phyloP scores from a whole-genome alignment of 1,140 invertebrate species.

The Mycetomoellerius zeteki region DNA sequence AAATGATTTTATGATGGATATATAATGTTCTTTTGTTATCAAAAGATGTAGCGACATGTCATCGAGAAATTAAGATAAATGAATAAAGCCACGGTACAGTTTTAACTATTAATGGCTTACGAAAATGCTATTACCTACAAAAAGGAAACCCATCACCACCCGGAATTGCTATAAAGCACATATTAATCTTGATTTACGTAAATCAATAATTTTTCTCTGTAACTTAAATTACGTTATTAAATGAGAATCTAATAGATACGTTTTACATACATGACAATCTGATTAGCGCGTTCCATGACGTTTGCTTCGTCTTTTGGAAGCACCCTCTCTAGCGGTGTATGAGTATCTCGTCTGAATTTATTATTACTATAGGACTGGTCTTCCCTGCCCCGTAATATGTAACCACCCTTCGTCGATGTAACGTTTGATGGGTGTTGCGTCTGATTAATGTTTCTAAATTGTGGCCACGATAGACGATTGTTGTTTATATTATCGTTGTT shows the following conservation, averaged over 20 bases:
- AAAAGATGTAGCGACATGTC: conserved; percentile 41
- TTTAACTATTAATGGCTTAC: conserved; percentile 70
- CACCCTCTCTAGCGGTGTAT: conserved; percentile 87
- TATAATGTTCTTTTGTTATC: background rate
- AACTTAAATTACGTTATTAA: conserved; percentile 75
- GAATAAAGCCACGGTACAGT: conserved; percentile 67
- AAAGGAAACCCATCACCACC: conserved; percentile 74
- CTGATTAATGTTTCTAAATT: conserved; percentile 87
- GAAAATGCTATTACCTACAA: conserved; percentile 73
- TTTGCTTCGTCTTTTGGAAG: conserved; percentile 91
- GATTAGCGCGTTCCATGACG: conserved; percentile 93
- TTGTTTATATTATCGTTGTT: conserved; percentile 86
- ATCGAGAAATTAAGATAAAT: conserved; percentile 38
- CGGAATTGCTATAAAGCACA: conserved; percentile 68
- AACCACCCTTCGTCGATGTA: conserved; percentile 82
- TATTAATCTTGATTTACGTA: conserved; percentile 67
- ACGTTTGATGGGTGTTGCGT: conserved; percentile 83
- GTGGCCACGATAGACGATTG: conserved; percentile 87
- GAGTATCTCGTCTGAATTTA: conserved; percentile 85
- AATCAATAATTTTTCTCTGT: conserved; percentile 57
- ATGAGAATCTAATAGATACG: conserved; percentile 65
- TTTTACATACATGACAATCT: conserved; percentile 94
- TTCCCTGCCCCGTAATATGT: conserved; percentile 82
- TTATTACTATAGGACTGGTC: conserved; percentile 85
- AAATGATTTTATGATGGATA: conserved; percentile 25